A percentile compares a stretch with the other conserved stretches of the same genome.
Evolutionary conservation across 2,888 invertebrate species (phyloP).

Genomic region (Amorpha juglandis): DNA sequence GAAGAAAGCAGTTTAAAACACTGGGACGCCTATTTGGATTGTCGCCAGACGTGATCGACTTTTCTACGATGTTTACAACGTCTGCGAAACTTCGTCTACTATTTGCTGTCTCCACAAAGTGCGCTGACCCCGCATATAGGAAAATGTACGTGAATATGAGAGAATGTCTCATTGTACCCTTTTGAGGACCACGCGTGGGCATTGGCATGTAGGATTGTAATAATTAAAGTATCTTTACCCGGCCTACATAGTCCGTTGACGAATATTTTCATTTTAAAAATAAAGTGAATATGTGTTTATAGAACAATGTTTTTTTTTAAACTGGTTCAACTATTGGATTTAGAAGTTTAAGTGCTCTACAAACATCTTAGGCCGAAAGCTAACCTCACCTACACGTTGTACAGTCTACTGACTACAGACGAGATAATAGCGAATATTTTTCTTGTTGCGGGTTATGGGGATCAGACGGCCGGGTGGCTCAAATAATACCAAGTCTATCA

Average conservation of each 20-base stretch:
- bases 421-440: no score
- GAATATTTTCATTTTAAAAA: background rate
- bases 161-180: constrained; percentile 9
- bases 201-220: constrained; percentile 30
- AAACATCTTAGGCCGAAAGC: no score
- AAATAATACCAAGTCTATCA: no score
- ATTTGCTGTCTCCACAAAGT: constrained; percentile 42
- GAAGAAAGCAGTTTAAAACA: constrained; percentile 38
- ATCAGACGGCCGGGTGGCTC: no score
- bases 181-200: constrained; percentile 17
- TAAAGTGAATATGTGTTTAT: background rate
- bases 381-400: no score
- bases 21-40: constrained; percentile 47
- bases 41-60: constrained; percentile 56
- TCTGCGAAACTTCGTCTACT: constrained; percentile 44
- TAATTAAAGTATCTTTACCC: constrained; percentile 2
- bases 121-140: constrained; percentile 41
- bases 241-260: constrained; percentile 1
- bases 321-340: no score
- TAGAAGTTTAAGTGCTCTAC: no score
- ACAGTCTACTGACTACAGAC: no score
- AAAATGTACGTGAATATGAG: constrained; percentile 13
- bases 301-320: background rate
- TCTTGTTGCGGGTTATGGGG: no score
- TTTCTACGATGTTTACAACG: constrained; percentile 54